These are phyloP conservation scores for Cataglyphis livida DNA, from an alignment of 2,888 invertebrate genomes.

Conservation along the genomic window DNA sequence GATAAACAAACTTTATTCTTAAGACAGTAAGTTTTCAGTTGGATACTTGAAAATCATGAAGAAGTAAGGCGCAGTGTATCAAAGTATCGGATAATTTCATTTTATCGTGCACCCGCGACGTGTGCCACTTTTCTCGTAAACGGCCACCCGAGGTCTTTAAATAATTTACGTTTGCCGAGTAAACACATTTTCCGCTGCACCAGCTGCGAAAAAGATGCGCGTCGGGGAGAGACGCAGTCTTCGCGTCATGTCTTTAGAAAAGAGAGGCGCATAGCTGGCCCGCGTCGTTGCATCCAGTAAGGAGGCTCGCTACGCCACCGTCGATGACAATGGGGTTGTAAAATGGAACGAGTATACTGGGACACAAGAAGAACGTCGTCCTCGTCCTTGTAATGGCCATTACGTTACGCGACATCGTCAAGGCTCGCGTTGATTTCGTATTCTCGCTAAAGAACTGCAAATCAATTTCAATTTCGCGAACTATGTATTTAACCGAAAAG, in stretches of 20 bases:
- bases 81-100: conserved; percentile 31
- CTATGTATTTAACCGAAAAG: background rate
- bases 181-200: conserved; percentile 12
- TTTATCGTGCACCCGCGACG: background rate
- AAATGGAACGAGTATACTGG: conserved; percentile 56
- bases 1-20: conserved; percentile 10
- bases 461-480: background rate
- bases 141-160: conserved; percentile 28
- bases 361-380: conserved; percentile 53
- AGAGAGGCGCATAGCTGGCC: conserved; percentile 2
- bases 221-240: background rate
- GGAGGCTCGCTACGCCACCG: background rate
- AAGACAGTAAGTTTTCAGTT: background rate
- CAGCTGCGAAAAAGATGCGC: background rate
- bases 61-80: conserved; percentile 3
- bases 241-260: conserved; percentile 14
- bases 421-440: background rate
- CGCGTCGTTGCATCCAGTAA: background rate
- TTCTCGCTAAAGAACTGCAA: background rate
- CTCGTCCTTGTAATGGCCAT: conserved; percentile 54
- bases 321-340: conserved; percentile 63
- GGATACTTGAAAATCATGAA: conserved; percentile 1
- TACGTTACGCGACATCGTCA: conserved; percentile 7
- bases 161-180: conserved; percentile 47
- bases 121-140: conserved; percentile 20